phyloP scores from a whole-genome alignment of 64 coral and sea anemone species.

The Stichodactyla helianthus region DNA sequence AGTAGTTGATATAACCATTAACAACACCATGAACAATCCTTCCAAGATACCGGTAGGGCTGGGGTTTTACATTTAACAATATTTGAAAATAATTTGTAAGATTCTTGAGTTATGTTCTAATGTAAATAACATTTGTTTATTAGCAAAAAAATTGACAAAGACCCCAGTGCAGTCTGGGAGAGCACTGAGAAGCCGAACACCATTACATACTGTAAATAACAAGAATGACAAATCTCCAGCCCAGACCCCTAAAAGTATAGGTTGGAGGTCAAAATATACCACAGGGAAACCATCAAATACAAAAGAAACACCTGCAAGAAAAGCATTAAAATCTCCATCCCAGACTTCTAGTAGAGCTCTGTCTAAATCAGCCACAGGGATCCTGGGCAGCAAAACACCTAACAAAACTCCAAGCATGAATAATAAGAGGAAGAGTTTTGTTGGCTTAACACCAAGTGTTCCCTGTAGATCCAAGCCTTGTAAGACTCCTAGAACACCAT shows the following conservation, averaged over 20 bases:
- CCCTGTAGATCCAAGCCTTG: slow-evolving; percentile 63
- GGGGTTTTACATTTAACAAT: no score
- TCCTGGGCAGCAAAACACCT: slow-evolving; percentile 31
- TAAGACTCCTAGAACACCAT: slow-evolving; percentile 75
- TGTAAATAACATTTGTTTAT: no score
- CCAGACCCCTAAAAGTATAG: not conserved
- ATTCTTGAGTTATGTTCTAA: no score
- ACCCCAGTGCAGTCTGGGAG: not conserved
- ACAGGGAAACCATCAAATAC: not conserved
- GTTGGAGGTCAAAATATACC: not conserved
- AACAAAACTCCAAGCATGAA: slow-evolving; percentile 25
- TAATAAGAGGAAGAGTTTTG: slow-evolving; percentile 49
- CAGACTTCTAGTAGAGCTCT: not conserved
- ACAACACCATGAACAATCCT: no score
- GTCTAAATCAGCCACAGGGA: slow-evolving; percentile 9
- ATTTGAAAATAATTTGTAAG: no score
- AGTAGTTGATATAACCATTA: no score
- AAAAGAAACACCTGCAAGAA: not conserved
- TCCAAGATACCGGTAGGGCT: no score
- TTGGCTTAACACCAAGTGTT: slow-evolving; percentile 72
- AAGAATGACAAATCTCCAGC: not conserved
- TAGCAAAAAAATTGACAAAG: not conserved
- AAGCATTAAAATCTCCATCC: not conserved
- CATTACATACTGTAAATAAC: not conserved
- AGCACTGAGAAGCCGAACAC: not conserved